These are phyloP conservation scores for Aleiodes sp. DNA, from an alignment of 1,140 invertebrate genomes.

Conservation along the genomic window DNA sequence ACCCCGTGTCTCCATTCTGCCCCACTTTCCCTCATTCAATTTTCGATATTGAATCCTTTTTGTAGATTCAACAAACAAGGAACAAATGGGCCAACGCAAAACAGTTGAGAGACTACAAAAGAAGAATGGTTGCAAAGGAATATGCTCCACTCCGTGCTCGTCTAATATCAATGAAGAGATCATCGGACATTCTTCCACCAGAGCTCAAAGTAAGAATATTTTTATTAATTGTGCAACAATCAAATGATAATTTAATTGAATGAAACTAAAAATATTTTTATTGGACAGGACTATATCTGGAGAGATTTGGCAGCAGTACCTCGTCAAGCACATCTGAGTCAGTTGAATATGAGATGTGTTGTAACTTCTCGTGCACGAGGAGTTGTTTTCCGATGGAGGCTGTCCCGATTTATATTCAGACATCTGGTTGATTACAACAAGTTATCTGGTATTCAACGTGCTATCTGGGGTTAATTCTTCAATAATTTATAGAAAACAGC, in stretches of 20 bases:
- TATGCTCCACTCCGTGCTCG: slow-evolving; percentile 77
- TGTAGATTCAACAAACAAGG: slow-evolving; percentile 22
- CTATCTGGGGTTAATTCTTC: slow-evolving; percentile 75
- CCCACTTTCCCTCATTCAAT: too few relatives aligned
- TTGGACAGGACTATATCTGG: slow-evolving; percentile 75
- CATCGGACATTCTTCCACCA: slow-evolving; percentile 79
- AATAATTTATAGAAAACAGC: not conserved
- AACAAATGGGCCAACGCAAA: slow-evolving; percentile 67
- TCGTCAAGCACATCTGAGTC: slow-evolving; percentile 73
- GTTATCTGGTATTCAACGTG: slow-evolving; percentile 85
- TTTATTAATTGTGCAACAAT: slow-evolving; percentile 9
- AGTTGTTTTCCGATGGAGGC: slow-evolving; percentile 76
- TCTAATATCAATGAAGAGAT: slow-evolving; percentile 80
- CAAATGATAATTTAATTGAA: not conserved
- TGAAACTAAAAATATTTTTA: slow-evolving; percentile 31
- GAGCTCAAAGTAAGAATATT: slow-evolving; percentile 73
- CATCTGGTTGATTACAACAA: slow-evolving; percentile 91
- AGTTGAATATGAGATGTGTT: slow-evolving; percentile 78
- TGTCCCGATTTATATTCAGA: slow-evolving; percentile 89
- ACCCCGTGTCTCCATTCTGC: too few relatives aligned
- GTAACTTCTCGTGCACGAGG: slow-evolving; percentile 83
- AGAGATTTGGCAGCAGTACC: slow-evolving; percentile 79
- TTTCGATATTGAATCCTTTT: not conserved
- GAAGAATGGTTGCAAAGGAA: slow-evolving; percentile 77
- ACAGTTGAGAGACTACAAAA: slow-evolving; percentile 85